Evolutionary conservation across 2,113 vertebrate genomes (phyloP).

Genomic region (Xenopus borealis): DNA sequence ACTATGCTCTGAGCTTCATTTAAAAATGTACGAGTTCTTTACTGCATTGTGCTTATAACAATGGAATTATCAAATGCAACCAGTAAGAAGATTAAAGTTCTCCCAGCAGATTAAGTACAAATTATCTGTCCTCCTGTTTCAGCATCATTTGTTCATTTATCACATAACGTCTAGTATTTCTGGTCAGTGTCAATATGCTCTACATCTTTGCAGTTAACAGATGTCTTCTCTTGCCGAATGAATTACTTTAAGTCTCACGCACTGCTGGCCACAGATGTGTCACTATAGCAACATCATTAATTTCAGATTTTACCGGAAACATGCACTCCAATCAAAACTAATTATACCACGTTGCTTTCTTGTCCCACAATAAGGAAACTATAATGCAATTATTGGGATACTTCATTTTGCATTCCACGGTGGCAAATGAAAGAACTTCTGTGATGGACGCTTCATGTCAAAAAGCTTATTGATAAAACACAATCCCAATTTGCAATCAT

Average conservation of each 20-base stretch:
- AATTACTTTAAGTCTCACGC: slow-evolving; percentile 83
- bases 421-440: slow-evolving; percentile 74
- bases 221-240: slow-evolving; percentile 80
- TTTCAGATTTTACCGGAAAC: slow-evolving; percentile 90
- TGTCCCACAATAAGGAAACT: slow-evolving; percentile 90
- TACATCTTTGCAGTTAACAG: slow-evolving; percentile 79
- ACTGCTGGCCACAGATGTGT: slow-evolving; percentile 82
- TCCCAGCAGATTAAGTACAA: slow-evolving; percentile 72
- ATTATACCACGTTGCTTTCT: slow-evolving; percentile 96
- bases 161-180: slow-evolving; percentile 65
- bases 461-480: slow-evolving; percentile 88
- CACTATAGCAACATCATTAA: slow-evolving; percentile 92
- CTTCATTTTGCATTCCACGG: slow-evolving; percentile 78
- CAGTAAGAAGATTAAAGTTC: slow-evolving; percentile 68
- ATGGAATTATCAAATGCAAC: slow-evolving; percentile 67
- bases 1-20: slow-evolving; percentile 63
- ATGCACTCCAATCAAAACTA: slow-evolving; percentile 90
- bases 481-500: slow-evolving; percentile 87
- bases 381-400: slow-evolving; percentile 92
- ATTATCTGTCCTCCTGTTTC: slow-evolving; percentile 70
- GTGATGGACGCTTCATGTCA: slow-evolving; percentile 90
- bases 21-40: slow-evolving; percentile 69
- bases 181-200: slow-evolving; percentile 79
- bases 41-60: slow-evolving; percentile 73
- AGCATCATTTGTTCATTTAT: slow-evolving; percentile 76